Conservation (phyloP, 2,113 vertebrate genomes). For the human (Homo sapiens) region GRCh38 chr13:74435501-74436000, state of each 20-base stretch:
- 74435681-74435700: neutral
- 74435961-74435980: neutral
- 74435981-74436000: neutral
- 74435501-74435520: neutral
- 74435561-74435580: neutral
- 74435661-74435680: neutral
- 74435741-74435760: neutral
- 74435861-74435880: neutral
- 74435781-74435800: neutral
- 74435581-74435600: neutral
- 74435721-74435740: neutral
- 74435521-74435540: neutral
- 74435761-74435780: neutral
- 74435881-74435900: conserved; percentile 12
- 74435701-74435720: neutral
- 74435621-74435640: neutral
- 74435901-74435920: neutral
- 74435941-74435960: neutral
- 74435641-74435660: neutral
- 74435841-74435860: neutral
- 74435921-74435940: neutral
- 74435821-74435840: neutral
- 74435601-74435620: neutral
- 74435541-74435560: neutral
- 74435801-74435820: neutral